Evolutionary conservation across 2,113 vertebrate species (phyloP).

Genomic region (Indri indri): DNA sequence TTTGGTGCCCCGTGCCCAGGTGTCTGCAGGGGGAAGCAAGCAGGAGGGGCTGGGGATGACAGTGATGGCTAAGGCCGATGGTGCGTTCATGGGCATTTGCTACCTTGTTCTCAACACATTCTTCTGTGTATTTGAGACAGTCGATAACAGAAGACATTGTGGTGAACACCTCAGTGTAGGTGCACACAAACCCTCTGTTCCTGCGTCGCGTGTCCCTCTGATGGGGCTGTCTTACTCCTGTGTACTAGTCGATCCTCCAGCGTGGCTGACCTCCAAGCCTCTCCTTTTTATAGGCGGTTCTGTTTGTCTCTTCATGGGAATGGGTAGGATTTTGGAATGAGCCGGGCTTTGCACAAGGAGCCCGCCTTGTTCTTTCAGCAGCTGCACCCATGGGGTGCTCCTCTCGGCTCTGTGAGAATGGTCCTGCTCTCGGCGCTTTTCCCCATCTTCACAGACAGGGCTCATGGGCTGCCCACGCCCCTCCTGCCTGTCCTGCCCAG

Average conservation of each 20-base stretch:
- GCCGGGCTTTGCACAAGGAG: neutral
- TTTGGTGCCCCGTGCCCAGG: neutral
- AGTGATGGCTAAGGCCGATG: neutral
- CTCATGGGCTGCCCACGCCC: neutral
- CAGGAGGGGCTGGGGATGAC: neutral
- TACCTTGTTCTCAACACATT: rapidly evolving
- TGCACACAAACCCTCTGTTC: neutral
- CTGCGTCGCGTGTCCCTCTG: too few relatives aligned
- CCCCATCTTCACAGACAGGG: neutral
- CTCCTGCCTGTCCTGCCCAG: neutral
- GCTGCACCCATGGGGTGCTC: rapidly evolving
- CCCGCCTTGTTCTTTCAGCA: neutral
- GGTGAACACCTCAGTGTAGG: neutral
- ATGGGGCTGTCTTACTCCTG: neutral
- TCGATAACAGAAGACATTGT: neutral
- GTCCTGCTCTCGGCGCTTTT: neutral
- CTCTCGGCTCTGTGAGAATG: neutral
- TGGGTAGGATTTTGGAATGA: neutral
- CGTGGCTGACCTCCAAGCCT: neutral
- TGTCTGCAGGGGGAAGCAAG: neutral
- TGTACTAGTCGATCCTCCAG: neutral
- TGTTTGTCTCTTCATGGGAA: neutral
- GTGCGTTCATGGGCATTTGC: neutral
- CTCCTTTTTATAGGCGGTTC: neutral
- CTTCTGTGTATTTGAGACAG: neutral